Evolutionary conservation across 2,113 vertebrate genomes (phyloP).

Genomic region (Vulpes ferrilata): DNA sequence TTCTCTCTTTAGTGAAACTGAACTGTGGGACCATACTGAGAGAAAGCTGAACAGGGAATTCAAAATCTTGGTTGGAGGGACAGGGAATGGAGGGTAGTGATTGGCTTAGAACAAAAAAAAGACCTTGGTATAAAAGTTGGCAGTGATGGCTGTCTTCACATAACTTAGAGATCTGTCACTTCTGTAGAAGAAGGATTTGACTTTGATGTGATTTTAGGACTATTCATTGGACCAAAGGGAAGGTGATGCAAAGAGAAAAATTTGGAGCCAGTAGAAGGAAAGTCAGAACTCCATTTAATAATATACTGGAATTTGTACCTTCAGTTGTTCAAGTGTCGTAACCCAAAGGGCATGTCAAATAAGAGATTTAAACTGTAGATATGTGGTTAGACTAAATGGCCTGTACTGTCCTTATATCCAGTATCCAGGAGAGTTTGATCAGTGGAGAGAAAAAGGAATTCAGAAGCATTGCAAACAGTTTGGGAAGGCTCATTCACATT

Average conservation of each 20-base stretch:
- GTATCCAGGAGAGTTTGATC: background rate
- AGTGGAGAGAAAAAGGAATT: background rate
- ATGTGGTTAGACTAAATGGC: background rate
- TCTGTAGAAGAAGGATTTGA: background rate
- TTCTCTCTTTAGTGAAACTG: background rate
- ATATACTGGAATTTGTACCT: background rate
- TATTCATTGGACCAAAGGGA: background rate
- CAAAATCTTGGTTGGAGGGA: background rate
- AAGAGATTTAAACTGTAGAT: slow-evolving; percentile 3
- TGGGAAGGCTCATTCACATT: background rate
- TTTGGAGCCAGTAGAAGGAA: background rate
- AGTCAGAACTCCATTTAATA: background rate
- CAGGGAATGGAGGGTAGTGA: background rate
- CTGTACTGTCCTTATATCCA: background rate
- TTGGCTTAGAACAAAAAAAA: background rate
- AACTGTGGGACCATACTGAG: background rate
- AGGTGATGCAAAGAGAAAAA: background rate
- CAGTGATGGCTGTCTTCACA: background rate
- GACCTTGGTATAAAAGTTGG: background rate
- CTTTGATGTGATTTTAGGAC: background rate
- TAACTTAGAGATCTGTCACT: background rate
- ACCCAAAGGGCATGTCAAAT: background rate
- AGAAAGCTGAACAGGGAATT: background rate
- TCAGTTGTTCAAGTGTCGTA: slow-evolving; percentile 12
- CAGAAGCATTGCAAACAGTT: slow-evolving; percentile 34